Conservation (phyloP, 2,113 vertebrate genomes). For the Macquaria ambigua region DNA sequence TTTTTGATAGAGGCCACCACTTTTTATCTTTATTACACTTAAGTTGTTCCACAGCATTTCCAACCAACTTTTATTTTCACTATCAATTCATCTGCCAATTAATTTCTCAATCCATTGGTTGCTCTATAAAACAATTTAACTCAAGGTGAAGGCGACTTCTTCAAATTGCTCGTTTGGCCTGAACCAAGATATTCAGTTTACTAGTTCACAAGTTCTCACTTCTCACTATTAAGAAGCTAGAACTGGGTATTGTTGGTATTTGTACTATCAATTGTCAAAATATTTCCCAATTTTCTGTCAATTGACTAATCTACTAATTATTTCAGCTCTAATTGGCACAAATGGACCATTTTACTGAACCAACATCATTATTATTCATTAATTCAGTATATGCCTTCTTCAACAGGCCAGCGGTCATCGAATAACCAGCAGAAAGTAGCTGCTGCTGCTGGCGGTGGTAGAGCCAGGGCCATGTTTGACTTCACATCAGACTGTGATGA, state of each 20-base stretch:
- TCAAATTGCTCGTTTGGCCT: neutral
- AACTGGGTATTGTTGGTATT: neutral
- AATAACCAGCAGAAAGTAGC: conserved; percentile 39
- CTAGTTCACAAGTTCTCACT: neutral
- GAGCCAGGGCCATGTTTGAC: conserved; percentile 89
- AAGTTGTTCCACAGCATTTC: neutral
- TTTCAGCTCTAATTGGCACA: neutral
- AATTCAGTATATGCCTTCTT: neutral
- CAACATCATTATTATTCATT: neutral
- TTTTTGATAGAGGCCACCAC: neutral
- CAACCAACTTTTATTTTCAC: neutral
- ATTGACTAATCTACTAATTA: too few species aligned
- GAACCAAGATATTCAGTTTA: neutral
- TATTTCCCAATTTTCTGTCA: neutral
- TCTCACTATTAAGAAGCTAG: neutral
- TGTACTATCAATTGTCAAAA: neutral
- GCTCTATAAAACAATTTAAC: neutral
- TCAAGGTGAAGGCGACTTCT: neutral
- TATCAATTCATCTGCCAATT: neutral
- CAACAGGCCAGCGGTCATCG: conserved; percentile 43
- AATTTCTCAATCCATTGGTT: neutral
- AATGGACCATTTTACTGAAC: neutral
- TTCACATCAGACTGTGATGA: conserved; percentile 90
- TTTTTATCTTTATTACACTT: neutral
- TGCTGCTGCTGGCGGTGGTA: conserved; percentile 63